Base-by-base conservation (phyloP, 2,113 vertebrate species). In the Aythya baeri region DNA sequence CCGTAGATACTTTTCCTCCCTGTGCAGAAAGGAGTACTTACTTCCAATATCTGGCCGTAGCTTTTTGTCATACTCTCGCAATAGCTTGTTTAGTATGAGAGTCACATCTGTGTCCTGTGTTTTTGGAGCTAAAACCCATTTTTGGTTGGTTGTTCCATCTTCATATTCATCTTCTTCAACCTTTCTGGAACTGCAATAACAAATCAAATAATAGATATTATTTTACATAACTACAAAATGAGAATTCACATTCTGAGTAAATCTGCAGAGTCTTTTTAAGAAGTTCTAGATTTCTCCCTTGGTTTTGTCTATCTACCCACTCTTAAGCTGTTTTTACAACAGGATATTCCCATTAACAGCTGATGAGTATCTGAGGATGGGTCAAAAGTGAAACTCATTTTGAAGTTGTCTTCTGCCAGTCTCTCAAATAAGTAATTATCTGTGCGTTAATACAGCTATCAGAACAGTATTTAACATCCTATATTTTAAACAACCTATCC, bases 11-110 rank as follows among this genome's bases (percentile, higher is more conserved):
- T 59, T 50, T 61, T 57, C 34, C 15, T 68, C n/a, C 20, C 41
- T 59, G 54, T 26, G 61, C 32, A 80, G 34, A 94, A 97, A 65
- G 25, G 20, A 49, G 15, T 78, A 98, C 98, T 98, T 96, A 99
- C 99, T 98, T 98, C 99, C 99, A 82, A 99, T 99, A 91, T 99
- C 99, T 9, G 99, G 99, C 6, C 99, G 98, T 85, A 99, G 98
- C 74, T 99, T 99, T 96, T 98, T 99, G 83, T 99, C 99, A 61
- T 99, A 99, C 74, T 99, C 99, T 96, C 98, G 98, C 91, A 99
- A 97, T 73, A 99, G 91, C 92, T 98, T 98, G 97, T 99, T 99
- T 76, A 99, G 98, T 93, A 99, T 99, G 83, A 98, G 98, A 58
- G 99, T 99, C 94, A 99, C 98, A 71, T 99, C 99, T 3, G 98